phyloP scores from a whole-genome alignment of 2,797 vertebrate species.

The Chaenodraco wilsoni region DNA sequence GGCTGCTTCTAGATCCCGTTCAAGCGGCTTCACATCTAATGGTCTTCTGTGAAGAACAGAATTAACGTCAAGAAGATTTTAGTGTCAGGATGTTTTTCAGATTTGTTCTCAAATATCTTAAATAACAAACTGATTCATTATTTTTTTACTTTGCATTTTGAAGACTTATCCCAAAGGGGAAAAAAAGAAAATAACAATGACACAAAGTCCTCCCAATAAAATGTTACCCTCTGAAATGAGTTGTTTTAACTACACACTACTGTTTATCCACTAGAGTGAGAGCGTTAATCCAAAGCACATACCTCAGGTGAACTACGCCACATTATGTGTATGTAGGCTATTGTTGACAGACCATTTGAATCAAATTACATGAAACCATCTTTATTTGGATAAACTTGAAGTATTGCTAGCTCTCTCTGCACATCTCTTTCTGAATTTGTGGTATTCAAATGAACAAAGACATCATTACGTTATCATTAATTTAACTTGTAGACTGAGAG shows the following conservation, averaged over 20 bases:
- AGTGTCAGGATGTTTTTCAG: not conserved
- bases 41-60: constrained; percentile 78
- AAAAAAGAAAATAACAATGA: not conserved
- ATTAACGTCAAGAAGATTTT: not conserved
- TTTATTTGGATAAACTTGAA: not conserved
- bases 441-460: too few species aligned
- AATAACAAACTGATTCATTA: not conserved
- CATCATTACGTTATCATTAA: too few species aligned
- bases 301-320: not conserved
- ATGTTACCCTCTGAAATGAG: not conserved
- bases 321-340: too few species aligned
- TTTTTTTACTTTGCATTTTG: not conserved
- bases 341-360: not conserved
- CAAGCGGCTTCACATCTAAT: constrained; percentile 86
- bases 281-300: not conserved
- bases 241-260: not conserved
- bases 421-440: too few species aligned
- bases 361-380: too few species aligned
- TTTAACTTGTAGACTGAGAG: too few species aligned
- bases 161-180: not conserved
- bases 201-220: not conserved
- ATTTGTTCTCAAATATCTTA: not conserved
- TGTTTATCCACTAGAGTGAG: not conserved
- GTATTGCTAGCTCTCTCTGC: not conserved
- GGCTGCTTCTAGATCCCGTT: constrained; percentile 90